Conservation (phyloP, 2,113 vertebrate genomes). For the Rhegmatorhina hoffmannsi region DNA sequence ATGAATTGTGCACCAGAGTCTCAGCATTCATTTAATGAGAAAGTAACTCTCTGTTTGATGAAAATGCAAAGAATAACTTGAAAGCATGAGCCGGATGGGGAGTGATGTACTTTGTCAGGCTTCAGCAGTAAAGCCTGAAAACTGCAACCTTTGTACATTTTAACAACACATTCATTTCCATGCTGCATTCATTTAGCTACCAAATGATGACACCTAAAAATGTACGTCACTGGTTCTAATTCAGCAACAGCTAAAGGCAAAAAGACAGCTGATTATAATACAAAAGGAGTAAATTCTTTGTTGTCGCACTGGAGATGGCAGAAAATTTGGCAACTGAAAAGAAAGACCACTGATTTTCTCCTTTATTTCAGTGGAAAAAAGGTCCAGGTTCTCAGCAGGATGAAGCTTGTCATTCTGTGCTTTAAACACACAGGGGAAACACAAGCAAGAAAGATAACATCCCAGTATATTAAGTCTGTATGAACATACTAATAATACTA, state of each 20-base stretch:
- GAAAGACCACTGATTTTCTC: neutral
- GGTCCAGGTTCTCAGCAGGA: neutral
- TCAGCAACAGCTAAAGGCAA: neutral
- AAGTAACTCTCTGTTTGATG: neutral
- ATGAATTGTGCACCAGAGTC: neutral
- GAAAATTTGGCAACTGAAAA: neutral
- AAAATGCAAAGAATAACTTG: neutral
- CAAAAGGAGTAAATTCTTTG: neutral
- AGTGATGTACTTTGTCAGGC: neutral
- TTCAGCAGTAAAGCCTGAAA: neutral
- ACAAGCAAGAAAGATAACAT: neutral
- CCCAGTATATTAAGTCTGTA: neutral
- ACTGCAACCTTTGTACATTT: neutral
- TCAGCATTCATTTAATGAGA: neutral
- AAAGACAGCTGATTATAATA: neutral
- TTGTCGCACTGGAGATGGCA: neutral
- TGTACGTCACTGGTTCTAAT: neutral
- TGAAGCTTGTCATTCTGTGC: neutral
- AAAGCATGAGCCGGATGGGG: neutral
- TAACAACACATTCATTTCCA: neutral
- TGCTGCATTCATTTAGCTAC: neutral
- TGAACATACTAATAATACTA: neutral
- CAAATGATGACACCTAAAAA: neutral
- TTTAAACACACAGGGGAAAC: rapidly evolving
- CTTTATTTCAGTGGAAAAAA: neutral